Conservation (phyloP, 2,113 vertebrate species). For the Saguinus midas region DNA sequence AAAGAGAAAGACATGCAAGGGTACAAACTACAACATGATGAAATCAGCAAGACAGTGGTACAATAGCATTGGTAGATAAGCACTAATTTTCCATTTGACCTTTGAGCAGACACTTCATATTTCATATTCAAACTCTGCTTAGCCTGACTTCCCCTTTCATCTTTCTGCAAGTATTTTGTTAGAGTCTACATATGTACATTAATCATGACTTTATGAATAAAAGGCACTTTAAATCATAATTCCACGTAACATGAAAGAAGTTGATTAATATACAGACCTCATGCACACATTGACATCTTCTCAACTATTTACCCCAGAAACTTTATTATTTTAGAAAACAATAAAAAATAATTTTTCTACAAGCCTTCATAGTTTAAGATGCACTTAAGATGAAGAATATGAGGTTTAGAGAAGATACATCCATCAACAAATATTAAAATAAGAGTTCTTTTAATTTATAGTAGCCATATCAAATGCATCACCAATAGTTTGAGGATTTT, state of each 20-base stretch:
- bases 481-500: background rate
- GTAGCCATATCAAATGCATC: background rate
- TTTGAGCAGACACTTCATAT: background rate
- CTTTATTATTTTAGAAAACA: background rate
- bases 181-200: background rate
- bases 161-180: background rate
- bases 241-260: background rate
- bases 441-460: background rate
- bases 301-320: background rate
- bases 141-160: background rate
- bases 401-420: background rate
- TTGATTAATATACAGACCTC: background rate
- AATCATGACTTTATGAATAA: background rate
- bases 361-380: background rate
- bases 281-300: background rate
- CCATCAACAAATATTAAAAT: background rate
- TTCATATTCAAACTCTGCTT: background rate
- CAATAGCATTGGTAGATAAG: background rate
- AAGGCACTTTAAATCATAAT: background rate
- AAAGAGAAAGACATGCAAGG: background rate
- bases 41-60: background rate
- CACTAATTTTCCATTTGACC: background rate
- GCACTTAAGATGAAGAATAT: background rate
- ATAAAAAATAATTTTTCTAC: background rate
- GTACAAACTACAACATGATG: background rate